Percentiles rank a stretch among this genome's conserved stretches.
phyloP scores from a whole-genome alignment of 92 coral and sea anemone genomes.

The Paragorgia papillata region DNA sequence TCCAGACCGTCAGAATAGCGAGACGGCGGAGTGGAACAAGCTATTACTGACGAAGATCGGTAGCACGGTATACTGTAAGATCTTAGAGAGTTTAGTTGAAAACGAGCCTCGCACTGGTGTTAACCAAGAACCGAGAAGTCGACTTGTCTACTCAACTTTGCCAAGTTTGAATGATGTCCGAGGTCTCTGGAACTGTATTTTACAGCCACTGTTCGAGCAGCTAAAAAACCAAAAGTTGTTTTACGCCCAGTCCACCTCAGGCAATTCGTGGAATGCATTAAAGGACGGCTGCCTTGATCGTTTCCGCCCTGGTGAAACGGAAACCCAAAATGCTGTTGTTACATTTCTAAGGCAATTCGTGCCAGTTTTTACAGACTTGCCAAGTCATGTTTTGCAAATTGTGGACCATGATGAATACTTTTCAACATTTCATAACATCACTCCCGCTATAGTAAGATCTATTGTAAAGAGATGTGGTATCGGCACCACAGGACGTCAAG shows the following conservation, averaged over 20 bases:
- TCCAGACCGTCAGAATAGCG: constrained; percentile 72
- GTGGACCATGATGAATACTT: background rate
- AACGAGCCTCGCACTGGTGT: constrained; percentile 22
- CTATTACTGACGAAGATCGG: constrained; percentile 62
- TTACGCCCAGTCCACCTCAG: constrained; percentile 41
- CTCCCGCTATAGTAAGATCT: constrained; percentile 59
- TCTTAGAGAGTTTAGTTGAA: constrained; percentile 51
- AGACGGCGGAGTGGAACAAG: constrained; percentile 82
- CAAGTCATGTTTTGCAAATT: constrained; percentile 59
- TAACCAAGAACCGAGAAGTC: constrained; percentile 14
- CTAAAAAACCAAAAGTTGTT: constrained; percentile 43
- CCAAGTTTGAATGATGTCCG: constrained; percentile 57
- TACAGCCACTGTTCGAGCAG: constrained; percentile 51
- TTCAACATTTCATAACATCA: constrained; percentile 25
- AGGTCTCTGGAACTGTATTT: constrained; percentile 61
- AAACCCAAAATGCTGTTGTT: constrained; percentile 42
- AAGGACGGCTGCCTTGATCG: constrained; percentile 55
- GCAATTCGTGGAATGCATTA: constrained; percentile 61
- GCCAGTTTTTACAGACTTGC: constrained; percentile 64
- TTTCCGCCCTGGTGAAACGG: background rate
- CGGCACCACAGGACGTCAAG: background rate
- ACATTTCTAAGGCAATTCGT: constrained; percentile 54
- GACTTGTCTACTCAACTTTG: constrained; percentile 64
- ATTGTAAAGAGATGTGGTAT: constrained; percentile 37
- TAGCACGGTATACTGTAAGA: constrained; percentile 57